Evolutionary conservation across 1,140 invertebrate species (phyloP).

Genomic region (Aphis craccivora): DNA sequence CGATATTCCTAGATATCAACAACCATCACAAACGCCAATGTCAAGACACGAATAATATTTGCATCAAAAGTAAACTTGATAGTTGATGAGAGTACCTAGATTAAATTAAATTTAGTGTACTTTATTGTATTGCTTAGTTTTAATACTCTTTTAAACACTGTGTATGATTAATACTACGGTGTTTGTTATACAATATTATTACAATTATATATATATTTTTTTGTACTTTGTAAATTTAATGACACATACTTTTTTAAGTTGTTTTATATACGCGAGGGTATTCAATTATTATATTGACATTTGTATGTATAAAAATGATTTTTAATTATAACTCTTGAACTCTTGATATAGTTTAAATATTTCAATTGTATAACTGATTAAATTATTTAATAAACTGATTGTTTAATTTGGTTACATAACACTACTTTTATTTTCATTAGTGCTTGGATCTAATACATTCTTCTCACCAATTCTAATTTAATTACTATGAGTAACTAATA

Average conservation of each 20-base stretch:
- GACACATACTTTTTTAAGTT: background rate
- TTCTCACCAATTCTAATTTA: background rate
- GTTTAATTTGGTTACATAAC: background rate
- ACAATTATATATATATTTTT: slow-evolving; percentile 32
- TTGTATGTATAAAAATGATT: slow-evolving; percentile 26
- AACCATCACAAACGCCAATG: background rate
- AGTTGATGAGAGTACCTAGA: background rate
- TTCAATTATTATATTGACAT: background rate
- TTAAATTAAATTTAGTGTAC: background rate
- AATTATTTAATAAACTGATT: slow-evolving; percentile 15
- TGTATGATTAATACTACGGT: background rate
- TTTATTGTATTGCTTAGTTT: background rate
- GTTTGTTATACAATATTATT: slow-evolving; percentile 34
- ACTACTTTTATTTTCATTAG: background rate
- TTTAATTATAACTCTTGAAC: slow-evolving; percentile 14
- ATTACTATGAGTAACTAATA: background rate
- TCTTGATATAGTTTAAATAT: slow-evolving; percentile 14
- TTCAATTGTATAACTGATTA: slow-evolving; percentile 12
- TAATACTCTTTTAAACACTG: background rate
- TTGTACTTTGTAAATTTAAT: slow-evolving; percentile 7
- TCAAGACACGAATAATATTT: slow-evolving; percentile 28
- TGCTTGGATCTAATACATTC: background rate
- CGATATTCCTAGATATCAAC: slow-evolving; percentile 18
- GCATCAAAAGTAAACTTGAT: background rate
- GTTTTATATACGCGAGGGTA: slow-evolving; percentile 17